Evolutionary conservation across 2,888 invertebrate genomes (phyloP).

Genomic region (Panzeria rudis): DNA sequence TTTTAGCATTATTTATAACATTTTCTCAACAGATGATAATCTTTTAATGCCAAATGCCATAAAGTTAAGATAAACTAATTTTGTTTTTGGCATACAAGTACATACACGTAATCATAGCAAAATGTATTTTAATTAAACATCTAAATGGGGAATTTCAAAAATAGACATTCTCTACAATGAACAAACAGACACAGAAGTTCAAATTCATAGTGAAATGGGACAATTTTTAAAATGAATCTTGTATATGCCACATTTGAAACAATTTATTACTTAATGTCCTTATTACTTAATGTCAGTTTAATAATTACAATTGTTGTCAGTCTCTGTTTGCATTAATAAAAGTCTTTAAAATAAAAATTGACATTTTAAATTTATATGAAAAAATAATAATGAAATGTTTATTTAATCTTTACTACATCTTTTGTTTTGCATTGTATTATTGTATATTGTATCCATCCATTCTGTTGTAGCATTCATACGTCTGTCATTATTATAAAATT

Average conservation of each 20-base stretch:
- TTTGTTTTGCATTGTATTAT: conserved; percentile 1
- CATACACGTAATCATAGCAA: not conserved
- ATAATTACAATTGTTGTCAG: not conserved
- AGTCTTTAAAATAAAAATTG: conserved; percentile 10
- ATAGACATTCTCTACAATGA: not conserved
- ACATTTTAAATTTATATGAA: conserved; percentile 11
- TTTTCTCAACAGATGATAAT: conserved; percentile 16
- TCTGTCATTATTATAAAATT: conserved; percentile 43
- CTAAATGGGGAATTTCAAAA: conserved; percentile 8
- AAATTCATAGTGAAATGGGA: not conserved
- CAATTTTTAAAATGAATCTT: too few relatives aligned
- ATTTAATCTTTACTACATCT: conserved; percentile 6
- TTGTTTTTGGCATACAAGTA: conserved; percentile 9
- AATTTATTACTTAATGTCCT: not conserved
- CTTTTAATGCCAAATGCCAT: conserved; percentile 40
- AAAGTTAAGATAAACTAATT: conserved; percentile 39
- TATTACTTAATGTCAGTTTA: conserved; percentile 13
- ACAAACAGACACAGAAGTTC: not conserved
- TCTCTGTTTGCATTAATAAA: not conserved
- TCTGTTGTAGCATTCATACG: not conserved
- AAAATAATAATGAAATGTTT: conserved; percentile 33
- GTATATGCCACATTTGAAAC: too few relatives aligned
- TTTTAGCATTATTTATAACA: not conserved
- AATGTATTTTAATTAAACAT: conserved; percentile 32
- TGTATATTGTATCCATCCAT: not conserved